Base-by-base conservation (phyloP, 1,140 invertebrate species). In the Hylaeus volcanicus region DNA sequence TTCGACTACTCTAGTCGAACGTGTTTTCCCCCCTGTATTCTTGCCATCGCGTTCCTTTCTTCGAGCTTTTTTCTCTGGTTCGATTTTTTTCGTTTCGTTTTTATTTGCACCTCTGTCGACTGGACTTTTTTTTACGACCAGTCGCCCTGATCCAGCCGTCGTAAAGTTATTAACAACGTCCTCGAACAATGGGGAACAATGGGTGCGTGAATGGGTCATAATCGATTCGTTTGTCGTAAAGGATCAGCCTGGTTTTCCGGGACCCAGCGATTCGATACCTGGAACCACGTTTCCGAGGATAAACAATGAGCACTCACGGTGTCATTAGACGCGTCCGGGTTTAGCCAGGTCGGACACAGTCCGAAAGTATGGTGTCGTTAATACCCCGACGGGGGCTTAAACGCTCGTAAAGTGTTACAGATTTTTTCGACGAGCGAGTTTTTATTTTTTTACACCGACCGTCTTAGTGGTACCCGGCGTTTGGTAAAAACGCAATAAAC, bases 181-280 rank as follows among this genome's bases (percentile, higher is more conserved):
- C 51, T 12, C n/a, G 55, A 39, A 74, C 69, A 81, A 76, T 72
- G 63, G 53, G 3, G 64, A 71, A 82, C 58, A 85, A 81, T 78
- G 56, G 69, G 15, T n/a, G 14, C 26, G 65, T 76, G 71, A 85
- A 83, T 83, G 58, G 51, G 5, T 83, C 76, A 80, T 85, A 74
- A 85, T 85, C 82, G 82, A 86, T 88, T 88, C 82, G 79, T 82
- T 86, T 80, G 82, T 88, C 56, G 65, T 60, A 51, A 68, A 58
- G 82, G 74, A 70, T 64, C 55, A 64, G 68, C 48, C 56, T 39
- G 75, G 72, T 82, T 83, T 82, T 58, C 65, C 0, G 12, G 14
- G 14, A 43, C 45, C 58, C 5, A 5, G 37, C 9, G 3, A 14
- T 60, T 0, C 11, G 15, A 64, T 79, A 72, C 76, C 69, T 72